phyloP scores from a whole-genome alignment of 2,888 invertebrate species.

The Marronus borbonicus region DNA sequence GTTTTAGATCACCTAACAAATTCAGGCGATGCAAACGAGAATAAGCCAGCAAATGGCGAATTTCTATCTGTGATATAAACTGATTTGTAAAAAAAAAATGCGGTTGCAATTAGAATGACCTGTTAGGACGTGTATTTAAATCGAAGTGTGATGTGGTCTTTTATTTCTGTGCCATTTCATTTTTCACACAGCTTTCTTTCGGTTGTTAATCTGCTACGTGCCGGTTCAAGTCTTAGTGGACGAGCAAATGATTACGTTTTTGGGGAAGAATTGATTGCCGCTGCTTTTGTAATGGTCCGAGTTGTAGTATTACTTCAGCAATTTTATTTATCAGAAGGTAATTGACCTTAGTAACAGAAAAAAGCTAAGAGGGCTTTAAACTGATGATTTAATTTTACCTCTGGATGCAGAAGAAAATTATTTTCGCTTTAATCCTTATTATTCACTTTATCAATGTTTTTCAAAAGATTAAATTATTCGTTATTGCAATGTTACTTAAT shows the following conservation, averaged over 20 bases:
- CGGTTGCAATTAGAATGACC: no score
- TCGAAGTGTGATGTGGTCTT: slow-evolving; percentile 14
- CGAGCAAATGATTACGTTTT: neutral
- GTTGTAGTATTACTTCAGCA: no score
- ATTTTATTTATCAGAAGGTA: no score
- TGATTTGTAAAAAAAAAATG: neutral
- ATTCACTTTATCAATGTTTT: no score
- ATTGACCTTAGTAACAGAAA: no score
- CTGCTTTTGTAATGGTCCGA: neutral
- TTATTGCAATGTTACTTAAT: no score
- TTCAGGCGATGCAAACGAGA: slow-evolving; percentile 58
- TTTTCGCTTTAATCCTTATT: no score
- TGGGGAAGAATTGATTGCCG: neutral
- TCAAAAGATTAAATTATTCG: no score
- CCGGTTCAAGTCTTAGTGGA: neutral
- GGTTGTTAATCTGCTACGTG: neutral
- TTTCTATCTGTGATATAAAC: slow-evolving; percentile 68
- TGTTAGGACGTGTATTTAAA: neutral
- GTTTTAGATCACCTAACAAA: slow-evolving; percentile 64
- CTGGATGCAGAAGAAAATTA: no score
- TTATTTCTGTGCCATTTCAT: slow-evolving; percentile 45
- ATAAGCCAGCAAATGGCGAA: slow-evolving; percentile 60
- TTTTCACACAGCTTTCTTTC: slow-evolving; percentile 5
- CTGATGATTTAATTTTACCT: no score
- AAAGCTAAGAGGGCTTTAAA: no score